Evolutionary conservation across 2,888 invertebrate species (phyloP).

Genomic region (Chromoteleia sp.): DNA sequence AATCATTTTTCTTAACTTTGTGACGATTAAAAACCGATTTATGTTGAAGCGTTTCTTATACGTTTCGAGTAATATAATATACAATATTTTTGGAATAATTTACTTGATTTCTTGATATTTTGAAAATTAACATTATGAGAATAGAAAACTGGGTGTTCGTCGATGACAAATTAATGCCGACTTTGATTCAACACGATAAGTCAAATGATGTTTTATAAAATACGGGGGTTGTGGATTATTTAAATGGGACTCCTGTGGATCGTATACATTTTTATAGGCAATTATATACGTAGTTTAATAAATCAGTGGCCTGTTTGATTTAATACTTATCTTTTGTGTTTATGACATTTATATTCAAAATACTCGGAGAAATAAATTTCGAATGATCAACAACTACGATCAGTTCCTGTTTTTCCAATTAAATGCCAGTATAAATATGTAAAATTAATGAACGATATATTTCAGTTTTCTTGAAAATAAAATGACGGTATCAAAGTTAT

Average conservation of each 20-base stretch:
- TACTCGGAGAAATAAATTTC: constrained; percentile 12
- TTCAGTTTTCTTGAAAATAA: no score
- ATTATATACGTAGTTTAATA: constrained; percentile 25
- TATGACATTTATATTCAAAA: constrained; percentile 46
- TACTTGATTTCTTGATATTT: constrained; percentile 7
- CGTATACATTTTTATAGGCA: constrained; percentile 38
- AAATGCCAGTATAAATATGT: no score
- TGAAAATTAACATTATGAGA: constrained; percentile 34
- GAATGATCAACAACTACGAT: constrained; percentile 11
- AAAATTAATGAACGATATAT: no score
- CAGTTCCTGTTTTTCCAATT: constrained; percentile 6
- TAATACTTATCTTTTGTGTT: constrained; percentile 23
- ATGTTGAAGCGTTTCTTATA: background rate
- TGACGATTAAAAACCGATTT: constrained; percentile 30
- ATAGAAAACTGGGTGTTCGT: constrained; percentile 1
- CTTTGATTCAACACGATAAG: background rate
- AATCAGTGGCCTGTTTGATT: constrained; percentile 43
- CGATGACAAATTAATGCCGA: constrained; percentile 34
- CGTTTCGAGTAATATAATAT: background rate
- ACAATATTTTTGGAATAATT: constrained; percentile 11
- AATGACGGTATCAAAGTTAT: no score
- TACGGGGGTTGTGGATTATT: constrained; percentile 2
- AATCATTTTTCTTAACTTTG: constrained; percentile 20
- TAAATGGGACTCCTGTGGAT: constrained; percentile 35
- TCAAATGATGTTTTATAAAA: constrained; percentile 8